Evolutionary conservation across 2,113 vertebrate genomes (phyloP), one percentile per base, ranked within the genome.

Genomic region (Eulemur rufifrons): DNA sequence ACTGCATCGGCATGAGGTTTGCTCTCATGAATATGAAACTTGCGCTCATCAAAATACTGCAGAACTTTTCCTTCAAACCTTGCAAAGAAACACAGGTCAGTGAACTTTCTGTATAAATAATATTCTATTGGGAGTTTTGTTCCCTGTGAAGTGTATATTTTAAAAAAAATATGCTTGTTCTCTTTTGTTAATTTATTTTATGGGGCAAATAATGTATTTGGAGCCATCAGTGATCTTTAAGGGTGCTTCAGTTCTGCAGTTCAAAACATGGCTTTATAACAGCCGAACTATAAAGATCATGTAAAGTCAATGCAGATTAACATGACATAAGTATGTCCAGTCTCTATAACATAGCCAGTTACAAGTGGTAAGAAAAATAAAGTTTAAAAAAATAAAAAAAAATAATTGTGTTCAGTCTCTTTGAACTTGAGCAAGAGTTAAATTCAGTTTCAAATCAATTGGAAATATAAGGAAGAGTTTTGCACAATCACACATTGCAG

Each of bases 1-100:
- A 99, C 92, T 99, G 99, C 93, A 98, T 99, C 52, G 99, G 99
- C 32, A 99, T 99, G 99, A 98, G 98, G 78, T 99, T 99, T 89
- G 98, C 98, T 6, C 32, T 99, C 13, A 52, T 99, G 94, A 77
- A 98, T 92, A 98, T 99, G 94, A 99, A 99, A 96, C 64, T 99
- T 42, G 98, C 98, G 34, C 0, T 99, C 0, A 96, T 98, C 84
- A 98, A 98, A 93, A 81, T 99, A 39, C 96, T 99, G 2, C 98
- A 34, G 17, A 61, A 77, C 12, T 15, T n/a, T 3, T 47, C 32
- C 52, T 39, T 39, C 20, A 92, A 98, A 69, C 93, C 97, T 56
- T 98, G 99, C 54, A 97, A 98, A 93, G 98, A 99, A 86, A 99
- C 98, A 17, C 98, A 98, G 98, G 98, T 99, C 87, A 98, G 73